Evolutionary conservation across 2,797 vertebrate genomes (phyloP).

Genomic region (Hafferia zeledoni): DNA sequence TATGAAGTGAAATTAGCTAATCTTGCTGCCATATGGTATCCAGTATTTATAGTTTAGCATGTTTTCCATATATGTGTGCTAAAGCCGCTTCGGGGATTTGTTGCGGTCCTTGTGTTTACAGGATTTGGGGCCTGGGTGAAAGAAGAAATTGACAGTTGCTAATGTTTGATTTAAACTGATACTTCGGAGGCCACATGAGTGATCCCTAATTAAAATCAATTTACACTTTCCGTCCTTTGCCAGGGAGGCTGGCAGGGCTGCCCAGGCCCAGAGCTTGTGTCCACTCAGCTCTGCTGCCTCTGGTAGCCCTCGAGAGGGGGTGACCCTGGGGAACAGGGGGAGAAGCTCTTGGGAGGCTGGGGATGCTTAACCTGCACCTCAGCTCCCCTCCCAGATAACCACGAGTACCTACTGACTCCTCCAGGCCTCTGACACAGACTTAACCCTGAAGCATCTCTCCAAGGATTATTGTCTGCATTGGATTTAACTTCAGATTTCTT

Average conservation of each 20-base stretch:
- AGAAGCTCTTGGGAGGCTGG: fast-evolving
- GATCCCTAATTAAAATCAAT: slow-evolving; percentile 41
- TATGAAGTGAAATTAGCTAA: slow-evolving; percentile 67
- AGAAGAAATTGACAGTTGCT: slow-evolving; percentile 50
- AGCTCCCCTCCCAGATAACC: background rate
- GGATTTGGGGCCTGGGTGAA: slow-evolving; percentile 53
- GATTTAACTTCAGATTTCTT: background rate
- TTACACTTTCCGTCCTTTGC: slow-evolving; percentile 13
- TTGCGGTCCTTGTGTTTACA: slow-evolving; percentile 53
- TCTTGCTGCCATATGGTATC: slow-evolving; percentile 51
- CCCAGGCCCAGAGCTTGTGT: background rate
- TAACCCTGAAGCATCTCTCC: background rate
- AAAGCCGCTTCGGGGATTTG: slow-evolving; percentile 58
- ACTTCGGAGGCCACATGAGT: background rate
- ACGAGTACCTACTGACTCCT: fast-evolving
- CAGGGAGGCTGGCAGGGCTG: background rate
- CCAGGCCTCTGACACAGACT: background rate
- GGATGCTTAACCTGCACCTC: background rate
- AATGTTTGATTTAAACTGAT: slow-evolving; percentile 61
- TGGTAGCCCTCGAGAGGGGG: fast-evolving
- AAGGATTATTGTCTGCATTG: background rate
- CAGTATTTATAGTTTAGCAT: slow-evolving; percentile 64
- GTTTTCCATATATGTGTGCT: slow-evolving; percentile 47
- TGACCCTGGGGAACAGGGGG: no score
- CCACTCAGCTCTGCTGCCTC: background rate